These are phyloP conservation scores for Drosophila lowei DNA, from an alignment of 1,140 invertebrate species.

Conservation along the genomic window DNA sequence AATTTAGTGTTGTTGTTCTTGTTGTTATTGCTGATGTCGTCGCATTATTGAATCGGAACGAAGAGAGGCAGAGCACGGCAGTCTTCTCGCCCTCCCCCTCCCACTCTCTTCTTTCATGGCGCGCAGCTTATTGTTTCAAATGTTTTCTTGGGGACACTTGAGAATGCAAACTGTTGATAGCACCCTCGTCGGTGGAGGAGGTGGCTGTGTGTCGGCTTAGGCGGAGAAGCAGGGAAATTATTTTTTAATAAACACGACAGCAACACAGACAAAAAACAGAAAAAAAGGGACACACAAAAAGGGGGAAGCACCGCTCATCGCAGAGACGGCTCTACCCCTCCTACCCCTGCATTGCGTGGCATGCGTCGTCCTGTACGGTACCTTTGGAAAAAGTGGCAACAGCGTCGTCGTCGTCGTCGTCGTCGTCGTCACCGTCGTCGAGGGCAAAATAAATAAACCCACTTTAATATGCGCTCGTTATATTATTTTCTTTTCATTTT, in stretches of 20 bases:
- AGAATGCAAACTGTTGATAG: constrained; percentile 54
- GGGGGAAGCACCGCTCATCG: constrained; percentile 11
- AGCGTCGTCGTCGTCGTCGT: constrained; percentile 24
- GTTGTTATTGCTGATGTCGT: constrained; percentile 46
- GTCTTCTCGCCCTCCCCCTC: too few species aligned
- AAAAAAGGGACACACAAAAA: constrained; percentile 15
- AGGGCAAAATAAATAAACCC: constrained; percentile 81
- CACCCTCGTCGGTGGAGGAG: neutral
- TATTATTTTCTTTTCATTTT: constrained; percentile 82
- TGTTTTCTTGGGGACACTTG: constrained; percentile 53
- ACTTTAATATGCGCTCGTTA: constrained; percentile 82
- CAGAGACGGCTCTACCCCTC: neutral
- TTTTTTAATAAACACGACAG: constrained; percentile 80
- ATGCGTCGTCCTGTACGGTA: constrained; percentile 29
- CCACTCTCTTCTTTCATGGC: neutral
- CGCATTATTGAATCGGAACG: constrained; percentile 77
- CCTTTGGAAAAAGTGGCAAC: constrained; percentile 68
- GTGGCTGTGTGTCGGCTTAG: constrained; percentile 38
- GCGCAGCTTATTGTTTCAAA: constrained; percentile 75
- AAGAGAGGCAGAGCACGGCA: neutral
- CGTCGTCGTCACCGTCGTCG: constrained; percentile 19
- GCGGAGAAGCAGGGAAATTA: constrained; percentile 68
- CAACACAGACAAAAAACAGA: constrained; percentile 38
- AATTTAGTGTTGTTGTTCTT: constrained; percentile 73
- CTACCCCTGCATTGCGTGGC: neutral